These are phyloP conservation scores for Thecophora atra DNA, from an alignment of 2,888 invertebrate genomes.

Conservation along the genomic window DNA sequence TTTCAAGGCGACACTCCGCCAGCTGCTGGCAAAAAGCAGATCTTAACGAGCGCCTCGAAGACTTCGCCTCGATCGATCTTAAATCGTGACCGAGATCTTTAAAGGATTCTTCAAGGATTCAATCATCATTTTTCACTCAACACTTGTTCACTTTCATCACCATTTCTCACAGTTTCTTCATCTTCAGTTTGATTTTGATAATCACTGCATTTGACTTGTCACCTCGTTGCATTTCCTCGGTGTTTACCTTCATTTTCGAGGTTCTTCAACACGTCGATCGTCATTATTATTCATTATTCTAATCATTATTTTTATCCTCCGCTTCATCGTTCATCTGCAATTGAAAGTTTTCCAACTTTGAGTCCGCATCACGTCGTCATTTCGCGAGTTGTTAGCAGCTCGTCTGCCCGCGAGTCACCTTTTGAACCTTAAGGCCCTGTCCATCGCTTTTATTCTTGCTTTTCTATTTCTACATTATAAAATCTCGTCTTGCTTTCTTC, in stretches of 20 bases:
- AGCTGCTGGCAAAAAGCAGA: too few relatives aligned
- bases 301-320: background rate
- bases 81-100: too few relatives aligned
- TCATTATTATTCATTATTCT: too few relatives aligned
- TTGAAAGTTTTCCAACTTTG: background rate
- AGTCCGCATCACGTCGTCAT: background rate
- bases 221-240: slow-evolving; percentile 24
- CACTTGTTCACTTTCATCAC: background rate
- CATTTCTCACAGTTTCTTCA: background rate
- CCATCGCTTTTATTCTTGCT: background rate
- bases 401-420: background rate
- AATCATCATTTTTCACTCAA: too few relatives aligned
- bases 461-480: background rate
- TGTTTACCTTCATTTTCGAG: background rate
- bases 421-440: background rate
- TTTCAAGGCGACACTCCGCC: background rate
- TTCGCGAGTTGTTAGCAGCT: background rate
- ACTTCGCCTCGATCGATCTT: too few relatives aligned
- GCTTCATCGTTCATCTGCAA: background rate
- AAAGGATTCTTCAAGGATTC: too few relatives aligned
- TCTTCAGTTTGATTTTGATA: too few relatives aligned
- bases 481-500: background rate
- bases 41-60: too few relatives aligned
- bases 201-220: slow-evolving; percentile 9
- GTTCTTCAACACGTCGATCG: background rate